A percentile compares a stretch with the other conserved stretches of the same genome.
Evolutionary conservation across 2,888 invertebrate genomes (phyloP).

Genomic region (Troides helena): DNA sequence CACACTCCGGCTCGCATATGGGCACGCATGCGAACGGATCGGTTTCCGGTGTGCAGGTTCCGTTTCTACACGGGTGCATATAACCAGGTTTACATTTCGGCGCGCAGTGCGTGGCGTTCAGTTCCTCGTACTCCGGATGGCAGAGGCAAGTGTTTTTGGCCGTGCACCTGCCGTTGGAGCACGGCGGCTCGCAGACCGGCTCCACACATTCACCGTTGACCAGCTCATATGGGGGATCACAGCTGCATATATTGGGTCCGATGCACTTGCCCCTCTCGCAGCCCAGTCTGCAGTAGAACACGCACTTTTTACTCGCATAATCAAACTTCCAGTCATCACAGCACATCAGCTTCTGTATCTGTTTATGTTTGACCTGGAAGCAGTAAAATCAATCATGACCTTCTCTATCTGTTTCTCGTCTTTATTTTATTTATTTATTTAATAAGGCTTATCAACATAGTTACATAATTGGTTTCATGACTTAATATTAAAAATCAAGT

Average conservation of each 20-base stretch:
- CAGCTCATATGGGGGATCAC: conserved; percentile 42
- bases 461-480: too few relatives aligned
- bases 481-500: too few relatives aligned
- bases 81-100: conserved; percentile 32
- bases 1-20: conserved; percentile 19
- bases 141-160: conserved; percentile 44
- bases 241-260: conserved; percentile 48
- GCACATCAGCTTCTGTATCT: conserved; percentile 24
- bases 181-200: conserved; percentile 46
- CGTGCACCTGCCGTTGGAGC: conserved; percentile 43
- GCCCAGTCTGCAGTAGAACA: conserved; percentile 38
- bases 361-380: conserved; percentile 2
- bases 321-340: conserved; percentile 33
- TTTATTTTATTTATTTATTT: too few relatives aligned
- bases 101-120: conserved; percentile 33
- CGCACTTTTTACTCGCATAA: conserved; percentile 33
- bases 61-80: neutral
- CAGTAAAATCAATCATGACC: neutral
- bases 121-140: conserved; percentile 38
- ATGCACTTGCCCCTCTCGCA: conserved; percentile 57
- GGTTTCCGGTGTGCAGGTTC: neutral
- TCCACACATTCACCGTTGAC: conserved; percentile 36
- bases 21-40: conserved; percentile 17
- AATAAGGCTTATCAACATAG: too few relatives aligned
- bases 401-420: too few relatives aligned